These are phyloP conservation scores for Lycia hirtaria DNA, from an alignment of 2,888 invertebrate species.

Conservation along the genomic window DNA sequence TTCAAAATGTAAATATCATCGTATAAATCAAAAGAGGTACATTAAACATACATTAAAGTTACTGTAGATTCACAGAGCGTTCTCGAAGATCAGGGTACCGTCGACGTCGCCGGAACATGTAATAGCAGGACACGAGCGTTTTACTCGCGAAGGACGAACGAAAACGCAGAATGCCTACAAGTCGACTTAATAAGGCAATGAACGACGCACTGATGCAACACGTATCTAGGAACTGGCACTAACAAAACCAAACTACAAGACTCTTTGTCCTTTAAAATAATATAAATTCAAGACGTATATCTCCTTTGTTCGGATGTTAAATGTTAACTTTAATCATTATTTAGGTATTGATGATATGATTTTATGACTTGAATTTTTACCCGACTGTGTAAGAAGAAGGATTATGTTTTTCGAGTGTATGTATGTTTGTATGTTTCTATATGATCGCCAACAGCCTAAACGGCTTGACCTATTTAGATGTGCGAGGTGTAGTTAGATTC, in stretches of 20 bases:
- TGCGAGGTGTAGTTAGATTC: no score
- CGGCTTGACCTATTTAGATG: no score
- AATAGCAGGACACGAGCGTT: conserved; percentile 61
- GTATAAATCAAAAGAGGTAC: conserved; percentile 29
- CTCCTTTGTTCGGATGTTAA: conserved; percentile 30
- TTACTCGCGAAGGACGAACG: conserved; percentile 68
- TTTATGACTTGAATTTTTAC: no score
- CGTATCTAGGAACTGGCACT: conserved; percentile 41
- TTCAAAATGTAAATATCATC: neutral
- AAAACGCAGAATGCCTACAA: conserved; percentile 73
- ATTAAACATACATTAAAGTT: conserved; percentile 28
- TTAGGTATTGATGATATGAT: no score
- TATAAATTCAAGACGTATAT: conserved; percentile 40
- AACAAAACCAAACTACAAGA: conserved; percentile 34
- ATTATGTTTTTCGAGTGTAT: no score
- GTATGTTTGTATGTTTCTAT: no score
- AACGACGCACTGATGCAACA: conserved; percentile 50
- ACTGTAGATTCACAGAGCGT: conserved; percentile 57
- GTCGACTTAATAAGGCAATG: conserved; percentile 56
- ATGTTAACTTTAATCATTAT: no score
- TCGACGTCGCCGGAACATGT: conserved; percentile 66
- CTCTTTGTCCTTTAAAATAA: conserved; percentile 48
- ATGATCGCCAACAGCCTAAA: no score
- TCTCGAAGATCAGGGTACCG: conserved; percentile 54
- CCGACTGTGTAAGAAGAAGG: no score